phyloP scores from a whole-genome alignment of 2,113 vertebrate genomes.

The Psilopsiagon aurifrons region DNA sequence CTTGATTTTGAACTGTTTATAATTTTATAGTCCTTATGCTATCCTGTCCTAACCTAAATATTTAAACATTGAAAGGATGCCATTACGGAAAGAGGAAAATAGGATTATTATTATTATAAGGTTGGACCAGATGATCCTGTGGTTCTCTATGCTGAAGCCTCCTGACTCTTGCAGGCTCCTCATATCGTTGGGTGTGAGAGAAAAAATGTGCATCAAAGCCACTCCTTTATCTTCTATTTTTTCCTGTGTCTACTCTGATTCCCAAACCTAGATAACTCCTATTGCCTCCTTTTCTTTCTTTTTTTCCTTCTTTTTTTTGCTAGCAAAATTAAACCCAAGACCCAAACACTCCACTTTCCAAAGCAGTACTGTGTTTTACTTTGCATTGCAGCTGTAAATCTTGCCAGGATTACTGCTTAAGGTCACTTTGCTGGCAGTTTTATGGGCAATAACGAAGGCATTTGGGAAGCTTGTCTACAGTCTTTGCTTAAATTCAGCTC shows the following conservation, averaged over 20 bases:
- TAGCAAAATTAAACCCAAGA: neutral
- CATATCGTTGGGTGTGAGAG: neutral
- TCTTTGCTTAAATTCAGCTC: constrained; percentile 8
- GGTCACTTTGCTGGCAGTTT: constrained; percentile 29
- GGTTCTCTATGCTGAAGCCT: neutral
- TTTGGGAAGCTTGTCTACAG: neutral
- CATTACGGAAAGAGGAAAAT: neutral
- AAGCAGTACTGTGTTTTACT: neutral
- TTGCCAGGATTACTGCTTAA: constrained; percentile 2
- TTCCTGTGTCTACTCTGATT: neutral
- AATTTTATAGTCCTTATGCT: neutral
- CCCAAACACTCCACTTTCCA: neutral
- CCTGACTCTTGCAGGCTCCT: neutral
- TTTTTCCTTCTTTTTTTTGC: rapidly evolving
- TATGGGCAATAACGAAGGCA: neutral
- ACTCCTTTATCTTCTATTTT: neutral
- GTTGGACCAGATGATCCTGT: neutral
- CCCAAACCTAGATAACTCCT: neutral
- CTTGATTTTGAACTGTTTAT: neutral
- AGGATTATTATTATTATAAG: neutral
- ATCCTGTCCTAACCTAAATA: neutral
- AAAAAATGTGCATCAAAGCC: neutral
- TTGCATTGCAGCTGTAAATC: constrained; percentile 19
- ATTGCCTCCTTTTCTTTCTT: neutral
- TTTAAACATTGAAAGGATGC: neutral